A percentile compares a stretch with the other conserved stretches of the same genome.
phyloP scores from a whole-genome alignment of 2,888 invertebrate species.

The Drosophila tripunctata region DNA sequence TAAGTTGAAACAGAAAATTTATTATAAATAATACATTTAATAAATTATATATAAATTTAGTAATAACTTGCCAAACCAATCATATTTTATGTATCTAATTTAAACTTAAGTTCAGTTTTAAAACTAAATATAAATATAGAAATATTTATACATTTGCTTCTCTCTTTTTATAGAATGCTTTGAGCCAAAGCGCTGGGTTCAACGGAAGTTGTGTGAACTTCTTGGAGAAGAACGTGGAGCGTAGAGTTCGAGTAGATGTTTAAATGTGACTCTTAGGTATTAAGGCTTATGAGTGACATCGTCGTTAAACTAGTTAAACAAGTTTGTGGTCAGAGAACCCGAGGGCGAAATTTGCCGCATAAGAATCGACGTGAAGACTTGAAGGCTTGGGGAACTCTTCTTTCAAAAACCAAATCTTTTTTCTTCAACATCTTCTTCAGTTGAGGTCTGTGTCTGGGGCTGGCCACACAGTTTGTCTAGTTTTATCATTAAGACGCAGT shows the following conservation, averaged over 20 bases:
- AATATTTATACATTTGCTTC: neutral
- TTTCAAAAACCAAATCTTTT: neutral
- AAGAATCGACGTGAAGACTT: constrained; percentile 29
- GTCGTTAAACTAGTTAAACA: constrained; percentile 62
- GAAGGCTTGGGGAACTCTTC: neutral
- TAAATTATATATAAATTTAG: no score
- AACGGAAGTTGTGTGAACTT: constrained; percentile 15
- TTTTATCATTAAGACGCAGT: constrained; percentile 39
- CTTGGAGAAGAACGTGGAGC: neutral
- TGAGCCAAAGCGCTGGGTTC: constrained; percentile 7
- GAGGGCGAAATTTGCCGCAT: constrained; percentile 45
- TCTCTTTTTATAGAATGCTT: neutral
- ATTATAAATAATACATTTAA: no score
- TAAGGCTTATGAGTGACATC: constrained; percentile 41
- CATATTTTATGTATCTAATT: no score
- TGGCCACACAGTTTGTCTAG: constrained; percentile 20
- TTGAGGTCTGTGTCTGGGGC: neutral
- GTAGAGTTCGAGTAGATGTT: constrained; percentile 2
- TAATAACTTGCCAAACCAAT: no score
- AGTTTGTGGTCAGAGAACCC: constrained; percentile 52
- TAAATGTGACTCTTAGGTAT: constrained; percentile 12
- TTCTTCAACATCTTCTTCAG: constrained; percentile 3
- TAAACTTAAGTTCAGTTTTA: neutral
- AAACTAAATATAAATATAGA: neutral
- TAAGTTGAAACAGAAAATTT: neutral